A percentile compares a stretch with the other conserved stretches of the same genome.
Conservation (phyloP, 1,140 invertebrate genomes). For the Cecropterus lyciades region DNA sequence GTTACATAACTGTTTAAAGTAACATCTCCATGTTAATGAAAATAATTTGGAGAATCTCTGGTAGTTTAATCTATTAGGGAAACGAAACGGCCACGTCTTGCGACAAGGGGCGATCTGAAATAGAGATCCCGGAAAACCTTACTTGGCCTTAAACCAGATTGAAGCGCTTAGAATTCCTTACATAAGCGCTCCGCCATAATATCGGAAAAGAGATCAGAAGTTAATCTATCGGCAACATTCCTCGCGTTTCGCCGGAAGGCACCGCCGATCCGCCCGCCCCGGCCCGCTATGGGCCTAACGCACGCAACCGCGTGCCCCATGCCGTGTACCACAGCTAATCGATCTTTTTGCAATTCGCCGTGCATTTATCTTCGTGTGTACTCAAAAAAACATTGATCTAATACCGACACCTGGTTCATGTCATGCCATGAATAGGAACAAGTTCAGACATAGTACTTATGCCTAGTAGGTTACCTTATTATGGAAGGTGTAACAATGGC, state of each 20-base stretch:
- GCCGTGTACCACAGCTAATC: slow-evolving; percentile 59
- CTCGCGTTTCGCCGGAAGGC: slow-evolving; percentile 80
- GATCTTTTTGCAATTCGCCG: slow-evolving; percentile 53
- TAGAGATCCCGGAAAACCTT: slow-evolving; percentile 52
- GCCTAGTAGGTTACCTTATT: too few species aligned
- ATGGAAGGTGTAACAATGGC: too few species aligned
- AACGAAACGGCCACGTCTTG: slow-evolving; percentile 2
- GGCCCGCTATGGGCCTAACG: slow-evolving; percentile 57
- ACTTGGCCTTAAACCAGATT: slow-evolving; percentile 70
- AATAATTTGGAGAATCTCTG: slow-evolving; percentile 4
- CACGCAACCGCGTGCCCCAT: slow-evolving; percentile 55
- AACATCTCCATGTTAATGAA: not conserved
- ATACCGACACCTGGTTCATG: not conserved
- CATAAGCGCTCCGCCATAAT: slow-evolving; percentile 76
- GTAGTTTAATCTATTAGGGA: not conserved
- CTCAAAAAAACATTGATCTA: not conserved
- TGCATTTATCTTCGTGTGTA: slow-evolving; percentile 5
- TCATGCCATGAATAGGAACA: too few species aligned
- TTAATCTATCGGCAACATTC: slow-evolving; percentile 83
- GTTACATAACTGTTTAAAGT: not conserved
- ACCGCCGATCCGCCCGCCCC: slow-evolving; percentile 55
- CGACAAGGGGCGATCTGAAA: slow-evolving; percentile 16
- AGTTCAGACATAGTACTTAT: too few species aligned
- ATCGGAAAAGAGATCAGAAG: slow-evolving; percentile 83
- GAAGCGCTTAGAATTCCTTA: slow-evolving; percentile 78